Evolutionary conservation across 2,888 invertebrate genomes (phyloP).

Genomic region (Cremastobaeus sp.): DNA sequence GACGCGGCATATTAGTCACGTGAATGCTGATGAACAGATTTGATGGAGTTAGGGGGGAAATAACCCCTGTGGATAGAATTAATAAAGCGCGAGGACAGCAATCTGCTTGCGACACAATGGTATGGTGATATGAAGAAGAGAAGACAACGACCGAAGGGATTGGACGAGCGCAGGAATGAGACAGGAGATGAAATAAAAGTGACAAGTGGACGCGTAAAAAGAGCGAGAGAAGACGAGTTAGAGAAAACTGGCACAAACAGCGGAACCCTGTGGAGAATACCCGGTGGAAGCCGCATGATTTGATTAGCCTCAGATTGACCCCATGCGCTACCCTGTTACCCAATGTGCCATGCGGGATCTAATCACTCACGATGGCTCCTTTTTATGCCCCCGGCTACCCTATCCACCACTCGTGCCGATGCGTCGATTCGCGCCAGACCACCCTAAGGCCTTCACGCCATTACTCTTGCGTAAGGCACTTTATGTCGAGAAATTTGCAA

Average conservation of each 20-base stretch:
- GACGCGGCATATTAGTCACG: conserved; percentile 67
- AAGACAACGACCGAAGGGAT: conserved; percentile 18
- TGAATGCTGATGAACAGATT: conserved; percentile 68
- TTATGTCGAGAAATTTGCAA: conserved; percentile 78
- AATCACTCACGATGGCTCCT: conserved; percentile 71
- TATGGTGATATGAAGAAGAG: conserved; percentile 38
- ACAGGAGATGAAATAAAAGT: conserved; percentile 38
- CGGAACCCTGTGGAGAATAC: conserved; percentile 62
- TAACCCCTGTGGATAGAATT: conserved; percentile 74
- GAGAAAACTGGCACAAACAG: conserved; percentile 56
- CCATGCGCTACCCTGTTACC: conserved; percentile 67
- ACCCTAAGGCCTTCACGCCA: conserved; percentile 70
- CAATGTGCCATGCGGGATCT: conserved; percentile 67
- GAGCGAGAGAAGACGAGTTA: conserved; percentile 47
- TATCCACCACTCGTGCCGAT: conserved; percentile 52
- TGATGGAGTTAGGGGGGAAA: conserved; percentile 62
- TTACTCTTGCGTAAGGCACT: conserved; percentile 76
- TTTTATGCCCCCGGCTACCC: conserved; percentile 63
- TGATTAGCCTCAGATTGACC: conserved; percentile 79
- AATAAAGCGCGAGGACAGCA: conserved; percentile 76
- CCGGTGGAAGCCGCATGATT: conserved; percentile 74
- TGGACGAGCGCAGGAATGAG: conserved; percentile 3
- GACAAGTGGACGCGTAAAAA: conserved; percentile 60
- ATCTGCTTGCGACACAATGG: conserved; percentile 69
- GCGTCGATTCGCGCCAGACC: conserved; percentile 56